Evolutionary conservation across 2,113 vertebrate species (phyloP).

Genomic region (Mugil cephalus): DNA sequence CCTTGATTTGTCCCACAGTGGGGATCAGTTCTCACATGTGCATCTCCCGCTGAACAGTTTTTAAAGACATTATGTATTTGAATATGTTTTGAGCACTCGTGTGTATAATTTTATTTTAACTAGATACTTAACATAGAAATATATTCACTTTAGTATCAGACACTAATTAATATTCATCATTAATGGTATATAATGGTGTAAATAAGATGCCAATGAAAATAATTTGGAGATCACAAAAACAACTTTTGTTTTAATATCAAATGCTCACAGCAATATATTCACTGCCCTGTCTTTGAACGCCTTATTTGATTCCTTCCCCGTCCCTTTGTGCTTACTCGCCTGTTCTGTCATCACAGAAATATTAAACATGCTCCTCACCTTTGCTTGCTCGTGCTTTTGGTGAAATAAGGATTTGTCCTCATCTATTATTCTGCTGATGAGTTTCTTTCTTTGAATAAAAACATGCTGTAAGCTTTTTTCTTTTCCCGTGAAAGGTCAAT

Average conservation of each 20-base stretch:
- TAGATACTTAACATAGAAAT: no score
- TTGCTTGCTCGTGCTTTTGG: no score
- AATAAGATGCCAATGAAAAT: no score
- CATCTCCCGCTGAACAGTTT: slow-evolving; percentile 3
- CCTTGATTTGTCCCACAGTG: no score
- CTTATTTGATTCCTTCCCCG: neutral
- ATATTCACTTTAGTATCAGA: no score
- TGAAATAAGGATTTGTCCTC: neutral
- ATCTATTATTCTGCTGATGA: neutral
- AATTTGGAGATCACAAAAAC: no score
- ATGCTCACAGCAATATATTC: neutral
- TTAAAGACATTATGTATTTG: no score
- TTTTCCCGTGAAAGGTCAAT: no score
- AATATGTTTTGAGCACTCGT: no score
- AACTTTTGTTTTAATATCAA: neutral
- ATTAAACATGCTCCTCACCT: no score
- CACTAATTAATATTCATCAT: neutral
- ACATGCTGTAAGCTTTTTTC: neutral
- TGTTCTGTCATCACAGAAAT: neutral
- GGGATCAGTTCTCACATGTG: neutral
- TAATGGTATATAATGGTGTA: neutral
- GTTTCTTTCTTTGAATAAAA: slow-evolving; percentile 10
- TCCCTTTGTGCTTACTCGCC: neutral
- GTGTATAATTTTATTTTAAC: neutral
- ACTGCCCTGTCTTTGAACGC: neutral